Base-by-base conservation (phyloP, 1,140 invertebrate genomes). In the Nebria ingens region DNA sequence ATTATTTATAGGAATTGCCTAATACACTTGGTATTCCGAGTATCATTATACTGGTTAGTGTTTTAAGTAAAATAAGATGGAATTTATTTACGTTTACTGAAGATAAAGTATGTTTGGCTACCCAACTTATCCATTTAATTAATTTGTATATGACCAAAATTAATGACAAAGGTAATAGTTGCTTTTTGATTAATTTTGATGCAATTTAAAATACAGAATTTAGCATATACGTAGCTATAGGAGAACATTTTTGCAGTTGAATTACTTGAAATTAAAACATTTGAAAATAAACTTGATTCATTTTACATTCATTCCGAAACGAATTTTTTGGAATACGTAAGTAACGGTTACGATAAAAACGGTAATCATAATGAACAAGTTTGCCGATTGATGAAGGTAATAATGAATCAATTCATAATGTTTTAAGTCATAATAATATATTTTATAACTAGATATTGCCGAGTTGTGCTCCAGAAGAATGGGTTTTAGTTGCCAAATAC, bases 361-460 rank as follows among this genome's bases (percentile, higher is more conserved):
- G 15, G 3, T 45, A 45, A 45, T 45, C 40, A 45, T 45, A 45
- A 45, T 45, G 15, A 45, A 45, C 40, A 45, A 45, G 40, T 45
- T 3, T 45, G 40, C 15, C 4, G 6, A 45, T 11, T 45, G 17
- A 12, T 45, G 3, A 45, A 45, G 40, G 40, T 45, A 45, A 45
- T 45, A 45, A 45, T 12, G 17, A 11, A 12, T 12, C 4, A n/a
- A n/a, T n/a, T n/a, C n/a, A n/a, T n/a, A n/a, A n/a, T n/a, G n/a
- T n/a, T n/a, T n/a, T n/a, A n/a, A n/a, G n/a, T n/a, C n/a, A n/a
- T n/a, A n/a, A n/a, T n/a, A n/a, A n/a, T n/a, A n/a, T n/a, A n/a
- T n/a, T n/a, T n/a, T n/a, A n/a, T n/a, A n/a, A n/a, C n/a, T 17
- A 45, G 40, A 17, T 45, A 4, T 45, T 45, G 17, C 40, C 40